These are phyloP conservation scores for Lordiphosa clarofinis DNA, from an alignment of 1,140 invertebrate species.

Conservation along the genomic window DNA sequence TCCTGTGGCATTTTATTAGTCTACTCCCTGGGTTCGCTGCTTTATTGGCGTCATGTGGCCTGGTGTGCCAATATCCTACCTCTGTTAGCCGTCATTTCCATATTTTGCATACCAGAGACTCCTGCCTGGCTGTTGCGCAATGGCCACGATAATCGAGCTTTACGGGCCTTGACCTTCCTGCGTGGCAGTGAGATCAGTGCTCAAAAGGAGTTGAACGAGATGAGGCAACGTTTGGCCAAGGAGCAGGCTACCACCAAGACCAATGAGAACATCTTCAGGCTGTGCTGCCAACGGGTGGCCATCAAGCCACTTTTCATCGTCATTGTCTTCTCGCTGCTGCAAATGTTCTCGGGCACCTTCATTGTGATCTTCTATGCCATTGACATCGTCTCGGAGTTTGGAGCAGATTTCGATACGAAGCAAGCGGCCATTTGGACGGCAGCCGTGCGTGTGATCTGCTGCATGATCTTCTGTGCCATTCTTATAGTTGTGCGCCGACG, in stretches of 20 bases:
- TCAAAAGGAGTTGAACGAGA: conserved; percentile 69
- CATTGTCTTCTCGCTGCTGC: conserved; percentile 85
- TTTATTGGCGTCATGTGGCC: conserved; percentile 85
- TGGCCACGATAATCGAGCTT: conserved; percentile 83
- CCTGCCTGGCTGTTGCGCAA: conserved; percentile 86
- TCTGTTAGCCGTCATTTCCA: conserved; percentile 81
- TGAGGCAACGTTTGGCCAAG: conserved; percentile 79
- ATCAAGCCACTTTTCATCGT: conserved; percentile 86
- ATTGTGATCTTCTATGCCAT: conserved; percentile 88
- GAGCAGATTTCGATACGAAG: conserved; percentile 80
- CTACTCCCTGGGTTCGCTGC: conserved; percentile 83
- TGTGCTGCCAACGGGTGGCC: conserved; percentile 81
- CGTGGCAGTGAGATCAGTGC: conserved; percentile 83
- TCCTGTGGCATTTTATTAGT: conserved; percentile 86
- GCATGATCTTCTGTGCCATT: conserved; percentile 83
- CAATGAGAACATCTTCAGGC: conserved; percentile 80
- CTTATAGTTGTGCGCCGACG: conserved; percentile 84
- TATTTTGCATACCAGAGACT: conserved; percentile 86
- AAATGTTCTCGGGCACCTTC: conserved; percentile 87
- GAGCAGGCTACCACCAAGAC: conserved; percentile 79
- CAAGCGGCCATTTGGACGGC: conserved; percentile 85
- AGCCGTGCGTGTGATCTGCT: conserved; percentile 83
- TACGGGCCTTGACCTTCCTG: conserved; percentile 84
- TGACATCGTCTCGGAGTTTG: conserved; percentile 83
- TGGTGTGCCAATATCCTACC: conserved; percentile 83